Evolutionary conservation across 2,888 invertebrate species (phyloP).

Genomic region (Zygogramma bicolorata): DNA sequence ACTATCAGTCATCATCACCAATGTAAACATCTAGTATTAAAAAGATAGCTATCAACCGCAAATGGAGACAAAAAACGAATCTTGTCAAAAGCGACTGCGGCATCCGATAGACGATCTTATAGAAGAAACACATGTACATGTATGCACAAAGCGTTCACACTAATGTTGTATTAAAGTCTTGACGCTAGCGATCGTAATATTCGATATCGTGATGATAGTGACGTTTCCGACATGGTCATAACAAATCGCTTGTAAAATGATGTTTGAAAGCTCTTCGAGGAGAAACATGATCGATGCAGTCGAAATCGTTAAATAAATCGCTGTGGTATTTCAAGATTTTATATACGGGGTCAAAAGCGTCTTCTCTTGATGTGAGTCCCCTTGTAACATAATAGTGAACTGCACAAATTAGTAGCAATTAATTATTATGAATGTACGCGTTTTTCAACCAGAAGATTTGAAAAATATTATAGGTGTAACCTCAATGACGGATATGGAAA

Average conservation of each 20-base stretch:
- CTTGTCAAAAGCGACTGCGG: slow-evolving; percentile 21
- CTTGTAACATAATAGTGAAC: too few relatives aligned
- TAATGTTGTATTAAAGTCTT: slow-evolving; percentile 30
- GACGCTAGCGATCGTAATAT: slow-evolving; percentile 24
- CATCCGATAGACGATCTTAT: background rate
- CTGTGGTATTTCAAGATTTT: too few relatives aligned
- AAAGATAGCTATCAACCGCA: background rate
- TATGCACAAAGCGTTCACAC: slow-evolving; percentile 21
- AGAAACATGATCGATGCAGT: background rate
- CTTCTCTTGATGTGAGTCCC: too few relatives aligned
- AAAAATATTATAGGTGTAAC: too few relatives aligned
- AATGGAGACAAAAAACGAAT: background rate
- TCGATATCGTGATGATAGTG: slow-evolving; percentile 22
- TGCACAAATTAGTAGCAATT: too few relatives aligned
- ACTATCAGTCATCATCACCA: background rate
- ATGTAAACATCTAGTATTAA: background rate
- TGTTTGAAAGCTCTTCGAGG: background rate
- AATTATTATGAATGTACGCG: too few relatives aligned
- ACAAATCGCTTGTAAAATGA: slow-evolving; percentile 9
- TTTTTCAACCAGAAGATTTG: too few relatives aligned
- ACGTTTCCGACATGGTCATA: slow-evolving; percentile 22
- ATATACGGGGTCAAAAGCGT: too few relatives aligned
- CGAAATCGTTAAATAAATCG: background rate
- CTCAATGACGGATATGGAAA: too few relatives aligned
- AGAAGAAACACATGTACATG: slow-evolving; percentile 10